phyloP scores from a whole-genome alignment of 2,113 vertebrate species.

The Bubalus kerabau region DNA sequence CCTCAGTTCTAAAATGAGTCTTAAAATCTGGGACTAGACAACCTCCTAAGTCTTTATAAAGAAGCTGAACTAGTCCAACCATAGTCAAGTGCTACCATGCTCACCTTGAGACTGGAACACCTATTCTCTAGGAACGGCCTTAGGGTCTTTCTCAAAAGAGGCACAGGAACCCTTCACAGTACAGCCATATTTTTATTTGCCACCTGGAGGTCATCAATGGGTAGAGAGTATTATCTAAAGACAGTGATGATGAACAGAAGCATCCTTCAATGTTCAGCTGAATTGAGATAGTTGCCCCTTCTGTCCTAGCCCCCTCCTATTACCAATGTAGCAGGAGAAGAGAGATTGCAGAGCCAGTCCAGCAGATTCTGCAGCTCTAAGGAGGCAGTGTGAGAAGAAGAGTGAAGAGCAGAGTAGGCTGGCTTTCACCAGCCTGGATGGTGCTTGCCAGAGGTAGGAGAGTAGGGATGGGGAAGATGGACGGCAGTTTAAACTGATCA shows the following conservation, averaged over 20 bases:
- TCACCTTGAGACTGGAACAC: background rate
- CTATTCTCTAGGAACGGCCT: background rate
- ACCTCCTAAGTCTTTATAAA: background rate
- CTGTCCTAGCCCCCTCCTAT: background rate
- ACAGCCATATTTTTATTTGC: background rate
- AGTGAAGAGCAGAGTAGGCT: rapidly evolving
- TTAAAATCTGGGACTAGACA: background rate
- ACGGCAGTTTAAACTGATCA: too few relatives aligned
- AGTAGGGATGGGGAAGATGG: too few relatives aligned
- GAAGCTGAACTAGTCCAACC: background rate
- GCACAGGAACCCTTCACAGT: background rate
- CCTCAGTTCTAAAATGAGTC: background rate
- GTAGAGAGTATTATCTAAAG: background rate
- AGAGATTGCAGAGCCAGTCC: background rate
- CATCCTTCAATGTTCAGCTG: background rate
- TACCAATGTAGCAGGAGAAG: rapidly evolving
- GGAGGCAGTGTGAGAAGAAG: background rate
- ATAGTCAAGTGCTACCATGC: rapidly evolving
- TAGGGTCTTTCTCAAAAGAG: background rate
- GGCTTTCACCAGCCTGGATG: background rate
- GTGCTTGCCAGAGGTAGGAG: background rate
- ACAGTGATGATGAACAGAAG: background rate
- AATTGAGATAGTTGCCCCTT: background rate
- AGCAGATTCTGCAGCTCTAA: background rate
- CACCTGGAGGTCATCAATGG: background rate